Evolutionary conservation across 53 echinoderm and acorn worm genomes (phyloP).

Genomic region (Pentamera pediparva): DNA sequence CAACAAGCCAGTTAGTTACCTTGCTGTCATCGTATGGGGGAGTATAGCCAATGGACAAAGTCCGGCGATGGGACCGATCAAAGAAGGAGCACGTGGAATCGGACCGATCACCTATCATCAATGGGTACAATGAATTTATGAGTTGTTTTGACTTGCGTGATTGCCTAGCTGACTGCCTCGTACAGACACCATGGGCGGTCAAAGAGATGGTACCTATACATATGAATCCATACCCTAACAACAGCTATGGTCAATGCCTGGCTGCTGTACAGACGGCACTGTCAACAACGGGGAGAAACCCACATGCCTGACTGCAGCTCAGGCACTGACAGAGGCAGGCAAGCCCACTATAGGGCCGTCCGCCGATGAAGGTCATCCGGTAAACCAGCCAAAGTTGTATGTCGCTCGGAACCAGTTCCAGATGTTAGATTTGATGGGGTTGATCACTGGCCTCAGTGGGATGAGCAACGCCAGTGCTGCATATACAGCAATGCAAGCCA

Average conservation of each 20-base stretch:
- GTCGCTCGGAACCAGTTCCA: neutral
- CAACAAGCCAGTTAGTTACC: conserved; percentile 49
- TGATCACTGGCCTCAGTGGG: conserved; percentile 37
- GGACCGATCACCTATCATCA: conserved; percentile 23
- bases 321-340: neutral
- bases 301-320: neutral
- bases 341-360: conserved; percentile 19
- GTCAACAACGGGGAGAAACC: neutral
- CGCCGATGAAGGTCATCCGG: neutral
- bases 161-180: neutral
- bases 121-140: conserved; percentile 42
- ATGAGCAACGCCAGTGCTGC: conserved; percentile 29
- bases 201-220: conserved; percentile 41
- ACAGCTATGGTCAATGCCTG: conserved; percentile 52
- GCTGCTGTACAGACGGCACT: conserved; percentile 33
- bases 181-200: conserved; percentile 23
- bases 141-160: conserved; percentile 40
- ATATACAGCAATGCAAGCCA: neutral
- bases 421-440: conserved; percentile 24
- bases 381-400: neutral
- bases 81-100: conserved; percentile 23
- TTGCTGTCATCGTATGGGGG: conserved; percentile 42
- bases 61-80: conserved; percentile 21
- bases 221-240: conserved; percentile 32
- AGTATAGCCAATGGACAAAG: conserved; percentile 28